phyloP scores from a whole-genome alignment of 2,113 vertebrate species.

The Lontra canadensis region DNA sequence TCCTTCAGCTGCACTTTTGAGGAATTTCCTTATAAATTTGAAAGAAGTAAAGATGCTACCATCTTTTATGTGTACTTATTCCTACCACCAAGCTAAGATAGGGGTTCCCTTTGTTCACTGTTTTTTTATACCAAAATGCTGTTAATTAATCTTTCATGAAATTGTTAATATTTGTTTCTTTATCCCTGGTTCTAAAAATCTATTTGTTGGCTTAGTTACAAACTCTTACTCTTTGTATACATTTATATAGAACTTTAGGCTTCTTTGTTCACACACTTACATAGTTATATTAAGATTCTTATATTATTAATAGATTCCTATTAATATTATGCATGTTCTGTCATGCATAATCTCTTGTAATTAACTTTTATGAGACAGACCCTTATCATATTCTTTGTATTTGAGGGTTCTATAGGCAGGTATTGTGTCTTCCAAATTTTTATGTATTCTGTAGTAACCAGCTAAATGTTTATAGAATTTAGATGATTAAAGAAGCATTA shows the following conservation, averaged over 20 bases:
- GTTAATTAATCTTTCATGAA: conserved; percentile 4
- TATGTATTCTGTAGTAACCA: neutral
- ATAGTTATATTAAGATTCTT: neutral
- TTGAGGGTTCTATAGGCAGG: neutral
- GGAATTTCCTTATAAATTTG: neutral
- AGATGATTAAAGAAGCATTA: neutral
- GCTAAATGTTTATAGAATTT: neutral
- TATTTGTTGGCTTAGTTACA: neutral
- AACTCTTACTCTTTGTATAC: neutral
- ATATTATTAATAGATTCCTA: neutral
- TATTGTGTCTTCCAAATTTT: neutral
- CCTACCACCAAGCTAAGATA: neutral
- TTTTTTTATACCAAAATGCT: neutral
- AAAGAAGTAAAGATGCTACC: neutral
- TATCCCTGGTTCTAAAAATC: neutral
- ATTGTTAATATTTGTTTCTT: neutral
- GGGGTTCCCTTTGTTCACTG: neutral
- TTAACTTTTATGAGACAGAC: neutral
- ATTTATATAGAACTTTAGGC: neutral
- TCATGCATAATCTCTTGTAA: neutral
- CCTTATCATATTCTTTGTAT: neutral
- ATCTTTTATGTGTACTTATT: neutral
- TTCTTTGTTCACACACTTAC: neutral
- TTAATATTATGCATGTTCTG: neutral
- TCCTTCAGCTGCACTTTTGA: neutral